Evolutionary conservation across 2,797 vertebrate species (phyloP).

Genomic region (Merluccius polli): DNA sequence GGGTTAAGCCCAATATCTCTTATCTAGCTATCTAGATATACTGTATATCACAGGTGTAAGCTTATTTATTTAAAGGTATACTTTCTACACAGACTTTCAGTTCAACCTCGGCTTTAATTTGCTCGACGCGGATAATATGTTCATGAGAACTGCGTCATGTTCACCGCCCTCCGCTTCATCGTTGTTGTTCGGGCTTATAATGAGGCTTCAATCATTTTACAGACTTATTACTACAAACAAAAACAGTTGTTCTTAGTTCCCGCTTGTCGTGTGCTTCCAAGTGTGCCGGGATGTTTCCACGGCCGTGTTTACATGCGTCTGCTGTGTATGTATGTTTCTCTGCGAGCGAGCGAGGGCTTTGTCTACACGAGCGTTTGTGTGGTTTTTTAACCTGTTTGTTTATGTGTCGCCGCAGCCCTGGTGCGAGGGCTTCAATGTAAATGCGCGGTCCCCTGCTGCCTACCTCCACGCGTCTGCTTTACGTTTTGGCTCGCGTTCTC

Average conservation of each 20-base stretch:
- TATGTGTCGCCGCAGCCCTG: slow-evolving; percentile 29
- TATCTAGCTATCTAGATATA: slow-evolving; percentile 36
- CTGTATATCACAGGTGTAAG: slow-evolving; percentile 39
- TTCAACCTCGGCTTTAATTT: too few species aligned
- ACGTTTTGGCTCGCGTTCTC: too few species aligned
- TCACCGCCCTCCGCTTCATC: too few species aligned
- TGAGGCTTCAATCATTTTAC: too few species aligned
- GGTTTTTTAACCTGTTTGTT: slow-evolving; percentile 38
- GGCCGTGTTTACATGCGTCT: slow-evolving; percentile 49
- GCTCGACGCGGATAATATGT: too few species aligned
- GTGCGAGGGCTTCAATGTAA: slow-evolving; percentile 37
- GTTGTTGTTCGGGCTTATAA: too few species aligned
- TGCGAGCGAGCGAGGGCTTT: slow-evolving; percentile 28
- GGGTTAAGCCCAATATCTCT: slow-evolving; percentile 23
- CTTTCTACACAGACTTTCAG: background rate
- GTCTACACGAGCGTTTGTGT: slow-evolving; percentile 42
- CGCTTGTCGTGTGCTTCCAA: slow-evolving; percentile 23
- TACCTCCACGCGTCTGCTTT: slow-evolving; percentile 11
- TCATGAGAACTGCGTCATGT: too few species aligned
- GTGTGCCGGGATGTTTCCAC: slow-evolving; percentile 47
- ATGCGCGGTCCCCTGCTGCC: slow-evolving; percentile 11
- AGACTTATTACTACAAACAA: too few species aligned
- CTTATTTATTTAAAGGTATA: slow-evolving; percentile 47
- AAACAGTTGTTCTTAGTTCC: too few species aligned
- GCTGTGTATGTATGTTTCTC: slow-evolving; percentile 46